phyloP scores from a whole-genome alignment of 2,113 vertebrate species.

The Tylochromis polylepis region DNA sequence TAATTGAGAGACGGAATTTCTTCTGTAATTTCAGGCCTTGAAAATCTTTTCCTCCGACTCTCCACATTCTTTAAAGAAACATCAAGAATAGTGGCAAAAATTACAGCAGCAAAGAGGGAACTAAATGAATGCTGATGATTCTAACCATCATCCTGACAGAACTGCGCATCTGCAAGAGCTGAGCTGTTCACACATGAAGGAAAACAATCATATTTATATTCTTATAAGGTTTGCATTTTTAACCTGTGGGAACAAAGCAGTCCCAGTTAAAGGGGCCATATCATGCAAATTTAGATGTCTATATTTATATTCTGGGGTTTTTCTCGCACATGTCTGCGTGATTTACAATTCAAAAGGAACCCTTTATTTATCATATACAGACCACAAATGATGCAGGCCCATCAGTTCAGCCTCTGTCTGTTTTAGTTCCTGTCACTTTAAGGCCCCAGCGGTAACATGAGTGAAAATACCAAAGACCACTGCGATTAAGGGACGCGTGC shows the following conservation, averaged over 20 bases:
- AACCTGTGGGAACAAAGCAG: not conserved
- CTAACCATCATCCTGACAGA: not conserved
- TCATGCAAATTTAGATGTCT: not conserved
- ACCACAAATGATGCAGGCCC: not conserved
- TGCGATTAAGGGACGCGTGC: not conserved
- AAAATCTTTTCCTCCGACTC: not conserved
- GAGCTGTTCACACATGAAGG: not conserved
- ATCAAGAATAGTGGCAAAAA: not conserved
- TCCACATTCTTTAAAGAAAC: not conserved
- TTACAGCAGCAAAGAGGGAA: not conserved
- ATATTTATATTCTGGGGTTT: not conserved
- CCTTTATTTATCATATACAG: not conserved
- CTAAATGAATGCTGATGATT: not conserved
- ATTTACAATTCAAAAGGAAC: not conserved
- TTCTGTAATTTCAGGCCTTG: not conserved
- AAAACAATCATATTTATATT: not conserved
- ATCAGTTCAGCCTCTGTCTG: not conserved
- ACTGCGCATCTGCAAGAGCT: not conserved
- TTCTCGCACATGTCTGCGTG: not conserved
- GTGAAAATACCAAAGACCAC: not conserved
- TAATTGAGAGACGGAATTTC: constrained; percentile 29
- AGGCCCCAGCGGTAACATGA: not conserved
- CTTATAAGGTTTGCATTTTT: not conserved
- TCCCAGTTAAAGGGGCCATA: not conserved
- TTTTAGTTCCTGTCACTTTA: not conserved